These are phyloP conservation scores for Patiria pectinifera DNA, from an alignment of 53 echinoderm and acorn worm species.

Conservation along the genomic window DNA sequence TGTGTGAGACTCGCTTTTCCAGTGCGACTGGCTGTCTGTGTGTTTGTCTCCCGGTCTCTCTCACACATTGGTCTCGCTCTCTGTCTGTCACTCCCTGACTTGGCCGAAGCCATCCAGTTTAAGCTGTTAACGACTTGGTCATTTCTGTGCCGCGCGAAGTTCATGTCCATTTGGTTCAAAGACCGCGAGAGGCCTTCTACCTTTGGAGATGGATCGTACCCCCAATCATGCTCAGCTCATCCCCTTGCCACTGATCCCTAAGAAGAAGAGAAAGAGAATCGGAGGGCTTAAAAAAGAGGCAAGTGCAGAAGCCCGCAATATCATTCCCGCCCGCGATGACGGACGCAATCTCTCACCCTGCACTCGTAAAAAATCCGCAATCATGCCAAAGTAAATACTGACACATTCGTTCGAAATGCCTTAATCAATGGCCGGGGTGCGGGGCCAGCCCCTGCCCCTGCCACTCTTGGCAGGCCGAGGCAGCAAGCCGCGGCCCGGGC, in stretches of 20 bases:
- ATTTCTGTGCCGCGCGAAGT: constrained; percentile 19
- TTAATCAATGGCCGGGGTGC: constrained; percentile 41
- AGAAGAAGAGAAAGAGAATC: background rate
- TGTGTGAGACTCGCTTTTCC: background rate
- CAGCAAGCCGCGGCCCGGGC: constrained; percentile 2
- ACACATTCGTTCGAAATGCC: constrained; percentile 61
- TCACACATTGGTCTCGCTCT: background rate
- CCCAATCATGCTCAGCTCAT: constrained; percentile 22
- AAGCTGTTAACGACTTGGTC: background rate
- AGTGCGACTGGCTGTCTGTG: background rate
- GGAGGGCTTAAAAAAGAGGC: constrained; percentile 42
- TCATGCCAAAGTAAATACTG: constrained; percentile 67
- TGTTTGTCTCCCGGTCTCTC: background rate
- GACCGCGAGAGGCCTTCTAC: constrained; percentile 30
- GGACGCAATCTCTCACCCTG: constrained; percentile 46
- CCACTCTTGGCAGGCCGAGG: background rate
- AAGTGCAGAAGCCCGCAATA: constrained; percentile 55
- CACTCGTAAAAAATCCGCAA: constrained; percentile 64
- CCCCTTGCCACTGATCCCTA: background rate
- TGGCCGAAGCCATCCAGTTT: background rate
- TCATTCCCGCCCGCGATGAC: constrained; percentile 37
- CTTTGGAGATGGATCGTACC: constrained; percentile 31
- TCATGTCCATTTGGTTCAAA: constrained; percentile 47
- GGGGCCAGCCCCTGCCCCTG: background rate
- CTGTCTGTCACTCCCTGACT: background rate